phyloP scores from a whole-genome alignment of 1,140 invertebrate species.

The Sarcophaga peregrina region DNA sequence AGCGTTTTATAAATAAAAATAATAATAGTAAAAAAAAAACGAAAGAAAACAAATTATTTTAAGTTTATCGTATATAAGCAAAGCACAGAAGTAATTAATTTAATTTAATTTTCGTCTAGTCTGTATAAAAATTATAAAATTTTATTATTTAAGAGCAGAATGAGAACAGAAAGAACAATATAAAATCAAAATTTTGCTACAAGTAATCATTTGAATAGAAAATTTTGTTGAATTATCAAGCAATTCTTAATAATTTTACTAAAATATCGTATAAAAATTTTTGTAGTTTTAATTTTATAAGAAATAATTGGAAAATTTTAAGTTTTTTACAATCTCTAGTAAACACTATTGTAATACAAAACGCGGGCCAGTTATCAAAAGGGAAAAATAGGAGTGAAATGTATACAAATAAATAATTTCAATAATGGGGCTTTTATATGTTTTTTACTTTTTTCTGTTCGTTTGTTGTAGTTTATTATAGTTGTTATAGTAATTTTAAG shows the following conservation, averaged over 20 bases:
- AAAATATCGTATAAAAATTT: not conserved
- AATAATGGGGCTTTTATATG: not conserved
- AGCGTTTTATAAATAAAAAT: not conserved
- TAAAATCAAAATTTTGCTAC: not conserved
- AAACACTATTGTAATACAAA: no score
- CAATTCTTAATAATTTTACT: not conserved
- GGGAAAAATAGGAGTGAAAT: no score
- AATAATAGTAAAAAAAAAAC: no score
- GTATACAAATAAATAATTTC: not conserved
- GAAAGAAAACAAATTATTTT: not conserved
- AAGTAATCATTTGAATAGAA: not conserved
- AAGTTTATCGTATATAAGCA: not conserved
- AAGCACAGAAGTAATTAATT: not conserved
- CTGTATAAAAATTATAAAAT: slow-evolving; percentile 7
- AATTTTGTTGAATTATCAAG: not conserved
- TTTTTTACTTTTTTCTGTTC: not conserved
- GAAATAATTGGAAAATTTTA: not conserved
- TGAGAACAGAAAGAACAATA: not conserved
- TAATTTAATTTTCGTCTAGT: not conserved
- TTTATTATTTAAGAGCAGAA: slow-evolving; percentile 5
- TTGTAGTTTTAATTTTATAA: not conserved
- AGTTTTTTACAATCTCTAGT: no score
- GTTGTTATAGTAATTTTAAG: slow-evolving; percentile 19
- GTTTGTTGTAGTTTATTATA: not conserved
- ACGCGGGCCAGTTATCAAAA: no score